Percentiles rank a stretch among this genome's conserved stretches.
Conservation (phyloP, 1,140 invertebrate species). For the Epicauta chinensis region DNA sequence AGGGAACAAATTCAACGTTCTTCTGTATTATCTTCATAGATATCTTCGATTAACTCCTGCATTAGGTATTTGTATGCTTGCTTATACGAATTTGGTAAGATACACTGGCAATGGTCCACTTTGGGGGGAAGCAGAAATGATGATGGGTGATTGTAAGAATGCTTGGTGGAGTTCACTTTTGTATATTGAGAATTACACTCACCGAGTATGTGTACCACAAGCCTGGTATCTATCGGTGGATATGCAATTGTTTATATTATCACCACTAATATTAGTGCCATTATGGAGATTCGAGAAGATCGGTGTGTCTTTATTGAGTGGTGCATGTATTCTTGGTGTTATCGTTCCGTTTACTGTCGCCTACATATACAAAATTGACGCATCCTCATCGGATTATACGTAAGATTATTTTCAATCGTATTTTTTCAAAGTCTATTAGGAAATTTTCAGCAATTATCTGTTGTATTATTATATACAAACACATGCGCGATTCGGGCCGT, state of each 20-base stretch:
- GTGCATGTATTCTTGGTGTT: conserved; percentile 2
- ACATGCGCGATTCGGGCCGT: conserved; percentile 48
- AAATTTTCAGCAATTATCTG: background rate
- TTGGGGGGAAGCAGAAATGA: conserved; percentile 29
- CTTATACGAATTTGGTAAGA: conserved; percentile 4
- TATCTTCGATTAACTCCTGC: conserved; percentile 41
- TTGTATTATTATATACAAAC: conserved; percentile 30
- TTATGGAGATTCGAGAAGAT: background rate
- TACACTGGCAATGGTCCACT: conserved; percentile 44
- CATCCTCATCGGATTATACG: no score
- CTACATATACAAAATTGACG: no score
- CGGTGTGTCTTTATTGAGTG: background rate
- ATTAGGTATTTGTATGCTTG: conserved; percentile 6
- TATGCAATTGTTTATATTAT: conserved; percentile 19
- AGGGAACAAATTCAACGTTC: conserved; percentile 33
- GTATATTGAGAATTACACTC: conserved; percentile 44
- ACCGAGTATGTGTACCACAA: conserved; percentile 4
- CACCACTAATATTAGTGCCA: conserved; percentile 8
- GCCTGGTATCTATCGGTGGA: conserved; percentile 20
- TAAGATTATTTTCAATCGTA: no score
- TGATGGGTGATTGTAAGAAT: conserved; percentile 35
- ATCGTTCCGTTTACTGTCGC: conserved; percentile 5
- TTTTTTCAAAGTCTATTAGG: background rate
- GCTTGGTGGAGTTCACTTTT: conserved; percentile 50
- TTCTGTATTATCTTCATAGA: conserved; percentile 51